These are phyloP conservation scores for Cataglyphis hispanica DNA, from an alignment of 1,140 invertebrate species.

Conservation along the genomic window DNA sequence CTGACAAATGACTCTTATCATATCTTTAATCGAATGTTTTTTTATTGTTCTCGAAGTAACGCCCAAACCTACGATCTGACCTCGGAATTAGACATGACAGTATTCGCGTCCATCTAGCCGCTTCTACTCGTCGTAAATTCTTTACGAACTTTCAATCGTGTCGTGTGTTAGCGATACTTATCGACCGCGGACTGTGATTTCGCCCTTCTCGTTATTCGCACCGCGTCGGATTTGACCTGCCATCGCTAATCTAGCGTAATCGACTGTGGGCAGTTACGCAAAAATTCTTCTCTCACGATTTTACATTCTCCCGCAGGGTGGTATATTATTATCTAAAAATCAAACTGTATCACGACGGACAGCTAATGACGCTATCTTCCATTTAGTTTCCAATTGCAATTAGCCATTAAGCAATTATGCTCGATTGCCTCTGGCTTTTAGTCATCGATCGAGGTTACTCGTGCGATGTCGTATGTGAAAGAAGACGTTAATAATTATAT, in stretches of 20 bases:
- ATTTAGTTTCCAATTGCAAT: slow-evolving; percentile 37
- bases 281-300: slow-evolving; percentile 35
- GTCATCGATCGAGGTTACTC: slow-evolving; percentile 39
- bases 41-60: background rate
- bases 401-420: slow-evolving; percentile 42
- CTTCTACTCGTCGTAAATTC: slow-evolving; percentile 26
- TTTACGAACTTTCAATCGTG: slow-evolving; percentile 15
- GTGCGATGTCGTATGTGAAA: slow-evolving; percentile 1
- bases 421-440: slow-evolving; percentile 12
- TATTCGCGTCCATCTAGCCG: background rate
- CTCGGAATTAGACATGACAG: slow-evolving; percentile 20
- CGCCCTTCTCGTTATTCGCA: slow-evolving; percentile 26
- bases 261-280: slow-evolving; percentile 28
- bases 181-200: slow-evolving; percentile 25
- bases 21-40: background rate
- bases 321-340: slow-evolving; percentile 35
- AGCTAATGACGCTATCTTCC: background rate
- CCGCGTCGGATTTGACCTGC: slow-evolving; percentile 40
- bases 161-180: slow-evolving; percentile 27
- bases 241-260: slow-evolving; percentile 35
- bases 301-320: background rate
- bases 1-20: slow-evolving; percentile 11
- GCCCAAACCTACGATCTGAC: background rate
- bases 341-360: background rate
- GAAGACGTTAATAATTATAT: slow-evolving; percentile 1